phyloP scores from a whole-genome alignment of 2,888 invertebrate species.

The Drosophila borealis region DNA sequence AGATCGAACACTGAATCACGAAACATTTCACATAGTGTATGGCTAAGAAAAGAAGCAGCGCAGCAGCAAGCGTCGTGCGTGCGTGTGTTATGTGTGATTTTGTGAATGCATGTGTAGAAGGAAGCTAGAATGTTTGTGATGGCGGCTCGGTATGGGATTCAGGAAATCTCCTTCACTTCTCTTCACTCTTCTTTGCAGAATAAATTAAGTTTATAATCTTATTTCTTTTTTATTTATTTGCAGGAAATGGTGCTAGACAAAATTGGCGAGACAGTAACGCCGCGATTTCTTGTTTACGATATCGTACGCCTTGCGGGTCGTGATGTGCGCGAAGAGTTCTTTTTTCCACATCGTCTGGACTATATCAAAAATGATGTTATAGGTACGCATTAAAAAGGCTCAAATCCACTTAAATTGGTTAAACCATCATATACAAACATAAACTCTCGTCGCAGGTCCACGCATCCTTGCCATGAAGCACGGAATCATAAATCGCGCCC shows the following conservation, averaged over 20 bases:
- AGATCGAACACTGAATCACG: no score
- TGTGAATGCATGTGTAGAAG: no score
- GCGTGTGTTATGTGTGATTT: no score
- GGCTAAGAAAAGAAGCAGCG: no score
- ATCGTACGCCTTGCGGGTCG: conserved; percentile 92
- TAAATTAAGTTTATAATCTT: neutral
- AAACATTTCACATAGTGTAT: no score
- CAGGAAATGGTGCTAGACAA: conserved; percentile 99
- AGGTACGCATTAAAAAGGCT: conserved; percentile 83
- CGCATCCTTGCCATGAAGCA: conserved; percentile 91
- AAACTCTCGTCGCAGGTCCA: conserved; percentile 56
- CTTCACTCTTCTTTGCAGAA: no score
- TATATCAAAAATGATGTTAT: conserved; percentile 92
- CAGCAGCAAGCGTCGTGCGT: no score
- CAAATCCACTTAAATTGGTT: neutral
- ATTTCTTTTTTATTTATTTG: conserved; percentile 5
- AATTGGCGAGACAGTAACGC: conserved; percentile 90
- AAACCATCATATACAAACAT: neutral
- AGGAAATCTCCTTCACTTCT: no score
- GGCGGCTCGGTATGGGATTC: no score
- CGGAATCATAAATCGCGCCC: conserved; percentile 90
- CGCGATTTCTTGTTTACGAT: conserved; percentile 97
- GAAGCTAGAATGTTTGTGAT: no score
- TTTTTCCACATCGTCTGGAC: conserved; percentile 90
- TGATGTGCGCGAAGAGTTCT: conserved; percentile 91